Conservation (phyloP, 2,888 invertebrate genomes). For the Troides aeacus region DNA sequence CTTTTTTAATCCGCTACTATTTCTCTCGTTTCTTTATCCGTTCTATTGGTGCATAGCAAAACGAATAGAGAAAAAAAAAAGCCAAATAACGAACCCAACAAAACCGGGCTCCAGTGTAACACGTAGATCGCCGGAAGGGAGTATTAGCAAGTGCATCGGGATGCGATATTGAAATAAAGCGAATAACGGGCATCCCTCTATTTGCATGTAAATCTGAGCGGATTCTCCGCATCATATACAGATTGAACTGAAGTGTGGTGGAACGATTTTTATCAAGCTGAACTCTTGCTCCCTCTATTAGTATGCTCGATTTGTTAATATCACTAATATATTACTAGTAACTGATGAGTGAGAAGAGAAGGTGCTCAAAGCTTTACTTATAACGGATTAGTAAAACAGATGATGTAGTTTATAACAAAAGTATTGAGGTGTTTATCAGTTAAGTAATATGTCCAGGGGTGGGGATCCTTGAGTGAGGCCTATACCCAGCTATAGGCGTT, state of each 20-base stretch:
- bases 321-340: background rate
- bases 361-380: too few species aligned
- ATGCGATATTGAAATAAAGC: conserved; percentile 30
- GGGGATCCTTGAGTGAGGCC: too few species aligned
- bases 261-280: conserved; percentile 21
- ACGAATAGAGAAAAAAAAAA: background rate
- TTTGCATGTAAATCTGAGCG: conserved; percentile 31
- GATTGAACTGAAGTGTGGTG: conserved; percentile 25
- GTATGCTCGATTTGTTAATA: background rate
- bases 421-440: too few species aligned
- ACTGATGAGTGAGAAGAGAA: too few species aligned
- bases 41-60: too few species aligned
- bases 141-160: conserved; percentile 23
- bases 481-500: too few species aligned
- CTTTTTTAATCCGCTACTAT: background rate
- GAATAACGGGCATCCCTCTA: conserved; percentile 28
- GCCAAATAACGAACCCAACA: background rate
- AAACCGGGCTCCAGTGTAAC: background rate
- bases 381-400: too few species aligned
- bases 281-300: background rate
- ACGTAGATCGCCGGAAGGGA: conserved; percentile 8
- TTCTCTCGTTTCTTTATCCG: too few species aligned
- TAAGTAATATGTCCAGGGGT: too few species aligned
- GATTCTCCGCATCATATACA: conserved; percentile 28
- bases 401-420: too few species aligned